Base-by-base conservation (phyloP, 1,140 invertebrate genomes). In the Formica selysi region DNA sequence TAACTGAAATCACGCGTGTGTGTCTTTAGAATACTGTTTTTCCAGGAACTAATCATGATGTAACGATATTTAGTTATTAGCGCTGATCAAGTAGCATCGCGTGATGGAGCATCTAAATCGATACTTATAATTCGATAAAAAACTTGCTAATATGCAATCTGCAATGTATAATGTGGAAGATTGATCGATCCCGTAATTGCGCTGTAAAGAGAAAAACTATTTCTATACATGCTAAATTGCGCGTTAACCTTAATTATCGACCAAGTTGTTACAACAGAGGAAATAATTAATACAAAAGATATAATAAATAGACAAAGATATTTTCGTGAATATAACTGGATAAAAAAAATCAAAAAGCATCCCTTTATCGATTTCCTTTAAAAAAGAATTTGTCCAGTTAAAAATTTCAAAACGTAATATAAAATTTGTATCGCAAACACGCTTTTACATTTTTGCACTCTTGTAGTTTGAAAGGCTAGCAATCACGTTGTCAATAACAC, bases 401-500 rank as follows among this genome's bases (percentile, higher is more conserved):
- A 1, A 59, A 61, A 41, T 65, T 62, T 44, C 22, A 29, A 29
- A 64, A 29, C n/a, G 10, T n/a, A 41, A 26, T 13, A n/a, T 62
- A 13, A 65, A 78, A 78, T 48, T 65, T 16, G 8, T 54, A 48
- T 13, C n/a, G 26, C 26, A 5, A 32, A 32, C 26, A 22, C 7
- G 65, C n/a, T 51, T 51, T 13, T 38, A 64, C 19, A 51, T 68
- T 67, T 36, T 54, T 13, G 11, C n/a, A 13, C n/a, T 80, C 44
- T 19, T 4, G 8, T 38, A 38, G 10, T n/a, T 41, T n/a, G 22
- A 29, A 70, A 80, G 41, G 65, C 32, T 57, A 29, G 16, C 62
- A 11, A 68, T 80, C 62, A 79, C 10, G 19, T 32, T 70, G 65
- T 70, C 78, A 59, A 80, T 80, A 80, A 70, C 78, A 70, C 22